These are phyloP conservation scores for Tauraco hartlaubi DNA, from an alignment of 2,797 vertebrate genomes.

Conservation along the genomic window DNA sequence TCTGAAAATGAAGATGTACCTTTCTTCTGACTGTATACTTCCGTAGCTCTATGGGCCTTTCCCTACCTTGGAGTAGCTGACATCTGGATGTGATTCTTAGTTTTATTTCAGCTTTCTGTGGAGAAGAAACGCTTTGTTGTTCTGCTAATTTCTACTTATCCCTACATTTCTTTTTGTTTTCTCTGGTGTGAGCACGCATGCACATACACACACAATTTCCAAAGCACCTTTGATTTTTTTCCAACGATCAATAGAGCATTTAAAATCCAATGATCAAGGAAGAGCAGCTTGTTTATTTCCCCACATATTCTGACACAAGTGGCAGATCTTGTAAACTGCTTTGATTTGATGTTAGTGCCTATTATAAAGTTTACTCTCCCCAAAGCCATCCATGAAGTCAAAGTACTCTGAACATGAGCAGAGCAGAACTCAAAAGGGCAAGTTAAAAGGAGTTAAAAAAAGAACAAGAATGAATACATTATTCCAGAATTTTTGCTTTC, in stretches of 20 bases:
- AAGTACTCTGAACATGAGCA: conserved; percentile 6
- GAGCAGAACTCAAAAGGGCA: neutral
- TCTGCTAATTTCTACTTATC: conserved; percentile 19
- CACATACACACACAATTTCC: conserved; percentile 30
- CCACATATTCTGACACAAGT: conserved; percentile 55
- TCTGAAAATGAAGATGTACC: neutral
- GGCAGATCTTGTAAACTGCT: conserved; percentile 37
- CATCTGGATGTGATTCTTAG: neutral
- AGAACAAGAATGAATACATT: neutral
- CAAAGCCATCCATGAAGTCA: conserved; percentile 46
- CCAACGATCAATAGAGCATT: conserved; percentile 67
- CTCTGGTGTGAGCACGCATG: neutral
- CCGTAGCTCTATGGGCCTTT: neutral
- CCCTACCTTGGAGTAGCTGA: neutral
- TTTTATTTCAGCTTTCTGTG: conserved; percentile 4
- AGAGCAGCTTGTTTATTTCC: conserved; percentile 61
- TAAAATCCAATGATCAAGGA: conserved; percentile 71
- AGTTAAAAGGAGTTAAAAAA: neutral
- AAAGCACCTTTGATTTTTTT: conserved; percentile 58
- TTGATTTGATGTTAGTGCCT: conserved; percentile 62
- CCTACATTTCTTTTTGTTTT: neutral
- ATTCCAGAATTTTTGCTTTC: neutral
- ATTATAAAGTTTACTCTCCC: conserved; percentile 55
- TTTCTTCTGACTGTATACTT: neutral
- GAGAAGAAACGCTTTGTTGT: neutral